Conservation (phyloP, 1,140 invertebrate genomes). For the Cepaea nemoralis region DNA sequence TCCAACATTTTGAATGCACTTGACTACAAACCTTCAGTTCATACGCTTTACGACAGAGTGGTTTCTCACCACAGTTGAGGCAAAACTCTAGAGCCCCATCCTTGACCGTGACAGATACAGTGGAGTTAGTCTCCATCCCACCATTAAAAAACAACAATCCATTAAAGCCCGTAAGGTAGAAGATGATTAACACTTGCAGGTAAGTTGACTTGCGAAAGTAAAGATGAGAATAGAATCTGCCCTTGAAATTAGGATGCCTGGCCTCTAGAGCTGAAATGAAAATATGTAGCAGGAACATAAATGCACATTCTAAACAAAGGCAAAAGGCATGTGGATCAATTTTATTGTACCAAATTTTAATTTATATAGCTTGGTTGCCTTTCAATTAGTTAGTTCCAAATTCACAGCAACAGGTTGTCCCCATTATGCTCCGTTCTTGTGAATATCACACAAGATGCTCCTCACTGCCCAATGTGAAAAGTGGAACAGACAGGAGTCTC, state of each 20-base stretch:
- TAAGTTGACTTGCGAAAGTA: slow-evolving; percentile 14
- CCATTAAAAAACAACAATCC: slow-evolving; percentile 38
- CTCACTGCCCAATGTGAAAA: too few species aligned
- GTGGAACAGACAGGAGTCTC: too few species aligned
- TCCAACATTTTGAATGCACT: too few species aligned
- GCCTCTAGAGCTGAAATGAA: background rate
- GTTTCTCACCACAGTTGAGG: slow-evolving; percentile 3
- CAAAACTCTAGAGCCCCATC: slow-evolving; percentile 22
- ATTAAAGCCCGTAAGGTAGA: slow-evolving; percentile 13
- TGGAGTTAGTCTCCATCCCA: background rate
- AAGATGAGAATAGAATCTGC: slow-evolving; percentile 30
- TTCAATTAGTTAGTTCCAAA: too few species aligned
- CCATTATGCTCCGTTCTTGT: too few species aligned
- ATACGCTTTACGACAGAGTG: slow-evolving; percentile 24
- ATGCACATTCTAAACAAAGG: too few species aligned
- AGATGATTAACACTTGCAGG: slow-evolving; percentile 10
- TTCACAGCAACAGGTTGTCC: too few species aligned
- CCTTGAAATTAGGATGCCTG: slow-evolving; percentile 25
- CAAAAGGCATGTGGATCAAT: too few species aligned
- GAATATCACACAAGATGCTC: too few species aligned
- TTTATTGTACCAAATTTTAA: too few species aligned
- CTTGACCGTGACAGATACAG: background rate
- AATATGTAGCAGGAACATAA: background rate
- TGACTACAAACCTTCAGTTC: slow-evolving; percentile 22
- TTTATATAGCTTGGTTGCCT: too few species aligned